Percentiles rank a stretch among this genome's conserved stretches.
Evolutionary conservation across 2,888 invertebrate species (phyloP).

Genomic region (Zhuqinia jingwanae): DNA sequence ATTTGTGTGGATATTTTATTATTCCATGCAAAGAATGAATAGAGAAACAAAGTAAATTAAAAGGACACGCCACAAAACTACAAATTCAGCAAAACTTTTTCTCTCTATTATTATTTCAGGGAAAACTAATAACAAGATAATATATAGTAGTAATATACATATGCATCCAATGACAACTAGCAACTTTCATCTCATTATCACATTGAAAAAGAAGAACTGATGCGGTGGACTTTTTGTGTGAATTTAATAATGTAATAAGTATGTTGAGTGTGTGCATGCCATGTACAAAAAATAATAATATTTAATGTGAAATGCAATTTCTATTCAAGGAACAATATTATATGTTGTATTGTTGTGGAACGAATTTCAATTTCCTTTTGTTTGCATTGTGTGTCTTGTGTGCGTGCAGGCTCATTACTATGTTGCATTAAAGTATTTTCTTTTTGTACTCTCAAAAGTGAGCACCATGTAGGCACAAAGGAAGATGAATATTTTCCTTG

Average conservation of each 20-base stretch:
- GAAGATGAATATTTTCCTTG: no score
- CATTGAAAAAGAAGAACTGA: neutral
- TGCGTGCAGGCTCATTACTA: neutral
- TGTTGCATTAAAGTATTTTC: no score
- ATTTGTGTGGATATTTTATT: no score
- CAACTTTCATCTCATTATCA: constrained; percentile 12
- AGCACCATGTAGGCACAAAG: no score
- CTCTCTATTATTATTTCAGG: neutral
- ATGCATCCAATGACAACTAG: neutral
- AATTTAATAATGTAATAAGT: neutral
- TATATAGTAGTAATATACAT: no score
- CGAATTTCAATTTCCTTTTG: constrained; percentile 20
- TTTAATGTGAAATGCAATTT: neutral
- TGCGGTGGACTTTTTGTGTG: neutral
- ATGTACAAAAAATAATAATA: neutral
- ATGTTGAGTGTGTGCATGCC: neutral
- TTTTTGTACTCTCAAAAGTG: no score
- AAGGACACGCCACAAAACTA: no score
- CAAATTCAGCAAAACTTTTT: neutral
- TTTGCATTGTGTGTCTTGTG: neutral
- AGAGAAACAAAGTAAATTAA: no score
- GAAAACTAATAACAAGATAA: no score
- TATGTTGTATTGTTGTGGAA: neutral
- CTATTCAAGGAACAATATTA: neutral
- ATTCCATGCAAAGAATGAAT: no score